Evolutionary conservation across 1,140 invertebrate species (phyloP).

Genomic region (Epicauta chinensis): DNA sequence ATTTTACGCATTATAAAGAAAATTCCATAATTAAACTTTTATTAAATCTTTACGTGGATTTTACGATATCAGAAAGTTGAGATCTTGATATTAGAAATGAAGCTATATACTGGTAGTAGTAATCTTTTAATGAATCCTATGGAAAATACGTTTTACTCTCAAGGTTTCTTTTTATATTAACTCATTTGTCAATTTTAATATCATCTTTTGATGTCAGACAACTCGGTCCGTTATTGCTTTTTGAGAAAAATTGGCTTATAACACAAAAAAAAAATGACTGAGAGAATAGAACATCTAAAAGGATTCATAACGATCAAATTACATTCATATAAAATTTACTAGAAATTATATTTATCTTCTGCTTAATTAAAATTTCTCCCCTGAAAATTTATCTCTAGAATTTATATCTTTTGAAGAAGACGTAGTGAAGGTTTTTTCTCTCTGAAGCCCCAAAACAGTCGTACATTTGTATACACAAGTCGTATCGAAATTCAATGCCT

Average conservation of each 20-base stretch:
- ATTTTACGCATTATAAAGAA: slow-evolving; percentile 33
- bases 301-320: no score
- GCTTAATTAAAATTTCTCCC: no score
- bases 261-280: not conserved
- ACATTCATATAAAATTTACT: no score
- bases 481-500: no score
- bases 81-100: slow-evolving; percentile 26
- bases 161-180: slow-evolving; percentile 24
- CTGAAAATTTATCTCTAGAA: no score
- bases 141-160: slow-evolving; percentile 20
- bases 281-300: not conserved
- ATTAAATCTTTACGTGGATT: slow-evolving; percentile 36
- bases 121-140: slow-evolving; percentile 32
- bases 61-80: slow-evolving; percentile 34
- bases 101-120: slow-evolving; percentile 16
- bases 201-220: slow-evolving; percentile 16
- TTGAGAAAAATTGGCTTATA: not conserved
- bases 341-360: no score
- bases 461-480: no score
- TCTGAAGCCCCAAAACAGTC: no score
- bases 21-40: slow-evolving; percentile 41
- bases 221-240: slow-evolving; percentile 3
- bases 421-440: no score
- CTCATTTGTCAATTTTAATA: slow-evolving; percentile 31
- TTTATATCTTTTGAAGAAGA: no score